Percentiles rank a stretch among this genome's conserved stretches.
These are phyloP conservation scores for Cosmia trapezina DNA, from an alignment of 2,888 invertebrate species.

Conservation along the genomic window DNA sequence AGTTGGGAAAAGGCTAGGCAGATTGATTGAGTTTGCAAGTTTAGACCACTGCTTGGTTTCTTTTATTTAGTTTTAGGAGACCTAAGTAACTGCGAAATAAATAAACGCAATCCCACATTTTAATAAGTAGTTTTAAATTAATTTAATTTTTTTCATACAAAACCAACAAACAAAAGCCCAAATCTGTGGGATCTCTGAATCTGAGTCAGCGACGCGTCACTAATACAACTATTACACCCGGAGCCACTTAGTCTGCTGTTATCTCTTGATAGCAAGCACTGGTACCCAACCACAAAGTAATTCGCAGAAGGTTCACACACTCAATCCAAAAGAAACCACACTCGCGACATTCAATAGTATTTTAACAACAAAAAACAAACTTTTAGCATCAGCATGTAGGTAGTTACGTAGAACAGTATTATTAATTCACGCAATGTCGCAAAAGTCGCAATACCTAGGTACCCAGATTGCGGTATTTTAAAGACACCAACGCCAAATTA, in stretches of 20 bases:
- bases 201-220: constrained; percentile 43
- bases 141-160: constrained; percentile 9
- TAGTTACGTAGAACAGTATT: neutral
- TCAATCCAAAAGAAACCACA: neutral
- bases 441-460: too few relatives aligned
- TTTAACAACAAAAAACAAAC: neutral
- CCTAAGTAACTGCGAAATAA: neutral
- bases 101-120: neutral
- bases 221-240: constrained; percentile 57
- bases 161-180: constrained; percentile 30
- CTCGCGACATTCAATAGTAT: neutral
- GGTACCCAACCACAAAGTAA: neutral
- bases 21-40: too few relatives aligned
- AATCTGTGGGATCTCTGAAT: constrained; percentile 43
- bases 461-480: neutral
- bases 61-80: neutral
- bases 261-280: constrained; percentile 43
- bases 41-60: too few relatives aligned
- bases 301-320: constrained; percentile 14
- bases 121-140: neutral
- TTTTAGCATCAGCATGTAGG: neutral
- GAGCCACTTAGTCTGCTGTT: constrained; percentile 59
- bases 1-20: too few relatives aligned
- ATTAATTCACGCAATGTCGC: too few relatives aligned
- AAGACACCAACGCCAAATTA: neutral